Conservation (phyloP, 35 echinoderm and acorn worm genomes). For the Ophiothrix spiculata region DNA sequence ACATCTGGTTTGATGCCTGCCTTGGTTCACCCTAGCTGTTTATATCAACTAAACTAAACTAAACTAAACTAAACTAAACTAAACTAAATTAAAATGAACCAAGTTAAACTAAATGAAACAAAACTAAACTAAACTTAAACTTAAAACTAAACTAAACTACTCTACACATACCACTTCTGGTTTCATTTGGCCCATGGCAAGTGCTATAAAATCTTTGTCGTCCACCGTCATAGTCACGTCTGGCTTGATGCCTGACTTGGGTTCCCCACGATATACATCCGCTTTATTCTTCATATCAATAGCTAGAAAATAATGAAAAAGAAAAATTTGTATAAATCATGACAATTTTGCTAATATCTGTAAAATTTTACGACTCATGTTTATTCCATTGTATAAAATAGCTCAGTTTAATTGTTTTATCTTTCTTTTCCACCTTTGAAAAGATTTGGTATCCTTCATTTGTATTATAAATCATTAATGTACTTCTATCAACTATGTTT, state of each 20-base stretch:
- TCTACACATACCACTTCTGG: constrained; percentile 58
- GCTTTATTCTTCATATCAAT: constrained; percentile 70
- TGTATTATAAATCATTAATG: no score
- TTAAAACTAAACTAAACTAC: neutral
- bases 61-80: neutral
- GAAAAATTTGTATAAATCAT: neutral
- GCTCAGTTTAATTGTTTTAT: neutral
- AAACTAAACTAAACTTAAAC: no score
- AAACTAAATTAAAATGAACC: neutral
- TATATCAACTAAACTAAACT: neutral
- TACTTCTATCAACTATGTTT: no score
- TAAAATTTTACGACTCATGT: neutral
- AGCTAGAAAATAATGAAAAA: constrained; percentile 40
- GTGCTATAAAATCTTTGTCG: constrained; percentile 79
- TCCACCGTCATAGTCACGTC: constrained; percentile 72
- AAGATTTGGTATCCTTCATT: no score
- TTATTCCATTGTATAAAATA: neutral
- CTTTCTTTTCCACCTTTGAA: no score
- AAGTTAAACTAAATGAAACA: neutral
- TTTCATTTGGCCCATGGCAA: constrained; percentile 62
- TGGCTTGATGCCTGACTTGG: constrained; percentile 63
- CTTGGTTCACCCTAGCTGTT: neutral
- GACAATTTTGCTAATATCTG: neutral
- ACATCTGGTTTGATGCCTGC: no score
- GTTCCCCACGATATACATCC: constrained; percentile 57